phyloP scores from a whole-genome alignment of 2,113 vertebrate species.

The Sylvilagus bachmani region DNA sequence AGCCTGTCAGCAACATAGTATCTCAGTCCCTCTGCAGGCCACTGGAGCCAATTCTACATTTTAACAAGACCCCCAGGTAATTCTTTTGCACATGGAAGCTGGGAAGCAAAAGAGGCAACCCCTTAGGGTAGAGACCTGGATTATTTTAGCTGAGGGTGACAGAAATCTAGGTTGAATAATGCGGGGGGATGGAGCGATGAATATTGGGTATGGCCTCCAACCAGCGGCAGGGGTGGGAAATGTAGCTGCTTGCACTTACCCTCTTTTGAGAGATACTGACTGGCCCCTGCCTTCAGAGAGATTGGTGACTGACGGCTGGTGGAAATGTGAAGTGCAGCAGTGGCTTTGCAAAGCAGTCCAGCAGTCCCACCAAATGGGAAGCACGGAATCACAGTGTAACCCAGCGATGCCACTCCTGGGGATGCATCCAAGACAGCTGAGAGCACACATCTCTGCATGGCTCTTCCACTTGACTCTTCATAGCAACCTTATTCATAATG shows the following conservation, averaged over 20 bases:
- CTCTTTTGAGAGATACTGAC: not conserved
- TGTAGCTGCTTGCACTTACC: not conserved
- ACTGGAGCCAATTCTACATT: not conserved
- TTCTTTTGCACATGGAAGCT: not conserved
- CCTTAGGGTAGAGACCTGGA: not conserved
- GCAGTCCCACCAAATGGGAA: not conserved
- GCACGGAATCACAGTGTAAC: not conserved
- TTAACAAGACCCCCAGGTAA: not conserved
- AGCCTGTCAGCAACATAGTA: not conserved
- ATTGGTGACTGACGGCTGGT: not conserved
- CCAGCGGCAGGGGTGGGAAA: not conserved
- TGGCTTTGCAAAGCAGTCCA: not conserved
- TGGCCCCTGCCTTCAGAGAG: not conserved
- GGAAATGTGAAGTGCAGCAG: not conserved
- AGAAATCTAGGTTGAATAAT: conserved; percentile 16
- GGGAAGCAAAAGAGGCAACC: not conserved
- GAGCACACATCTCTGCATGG: not conserved
- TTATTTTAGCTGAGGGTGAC: not conserved
- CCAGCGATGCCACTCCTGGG: not conserved
- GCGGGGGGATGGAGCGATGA: fast-evolving
- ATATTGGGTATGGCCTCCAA: not conserved
- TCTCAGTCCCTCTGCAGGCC: not conserved
- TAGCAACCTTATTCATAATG: not conserved
- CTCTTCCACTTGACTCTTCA: not conserved
- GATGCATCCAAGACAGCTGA: not conserved